Evolutionary conservation across 2,113 vertebrate genomes (phyloP).

Genomic region (Plotosus lineatus): DNA sequence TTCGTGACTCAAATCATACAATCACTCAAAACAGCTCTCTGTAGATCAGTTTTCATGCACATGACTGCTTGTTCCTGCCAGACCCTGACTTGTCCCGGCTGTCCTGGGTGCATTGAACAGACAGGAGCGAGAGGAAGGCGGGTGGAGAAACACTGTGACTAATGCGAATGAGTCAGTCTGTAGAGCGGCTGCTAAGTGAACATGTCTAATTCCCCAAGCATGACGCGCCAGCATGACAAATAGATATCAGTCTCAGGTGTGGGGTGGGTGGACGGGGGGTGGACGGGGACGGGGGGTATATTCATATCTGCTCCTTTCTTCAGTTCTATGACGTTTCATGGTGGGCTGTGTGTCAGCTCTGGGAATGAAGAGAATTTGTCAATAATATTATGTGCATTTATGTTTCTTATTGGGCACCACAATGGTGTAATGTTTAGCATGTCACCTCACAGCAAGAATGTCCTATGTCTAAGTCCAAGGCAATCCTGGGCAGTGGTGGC

Average conservation of each 20-base stretch:
- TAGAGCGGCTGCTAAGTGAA: constrained; percentile 18
- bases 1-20: constrained; percentile 1
- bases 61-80: not conserved
- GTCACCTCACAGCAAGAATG: too few species aligned
- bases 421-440: too few species aligned
- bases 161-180: constrained; percentile 10
- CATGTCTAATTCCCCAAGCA: constrained; percentile 20
- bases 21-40: not conserved
- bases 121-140: not conserved
- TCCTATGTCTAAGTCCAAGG: too few species aligned
- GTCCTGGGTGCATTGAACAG: not conserved
- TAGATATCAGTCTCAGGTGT: constrained; percentile 13
- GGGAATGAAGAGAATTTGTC: not conserved
- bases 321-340: not conserved
- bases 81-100: not conserved
- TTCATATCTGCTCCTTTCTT: too few species aligned
- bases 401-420: too few species aligned
- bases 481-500: too few species aligned
- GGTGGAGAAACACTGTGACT: not conserved
- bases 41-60: not conserved
- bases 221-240: constrained; percentile 14
- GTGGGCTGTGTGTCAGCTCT: not conserved
- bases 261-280: not conserved
- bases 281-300: too few species aligned
- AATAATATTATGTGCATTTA: not conserved